Evolutionary conservation across 2,113 vertebrate genomes (phyloP).

Genomic region (Bathybates hornii): DNA sequence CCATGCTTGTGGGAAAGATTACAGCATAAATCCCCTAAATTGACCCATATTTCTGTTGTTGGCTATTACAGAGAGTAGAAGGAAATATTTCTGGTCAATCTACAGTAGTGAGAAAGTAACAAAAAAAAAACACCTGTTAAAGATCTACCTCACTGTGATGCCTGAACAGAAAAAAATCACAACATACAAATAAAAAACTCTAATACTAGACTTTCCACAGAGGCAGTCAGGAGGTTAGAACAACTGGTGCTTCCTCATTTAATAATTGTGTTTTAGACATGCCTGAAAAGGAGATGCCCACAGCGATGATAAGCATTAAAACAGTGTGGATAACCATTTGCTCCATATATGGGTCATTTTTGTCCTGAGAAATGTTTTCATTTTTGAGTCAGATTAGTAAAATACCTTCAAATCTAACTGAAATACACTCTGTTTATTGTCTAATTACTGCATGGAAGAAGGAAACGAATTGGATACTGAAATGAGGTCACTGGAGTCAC

Average conservation of each 20-base stretch:
- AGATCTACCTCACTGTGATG: background rate
- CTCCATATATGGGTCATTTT: background rate
- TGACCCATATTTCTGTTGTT: constrained; percentile 36
- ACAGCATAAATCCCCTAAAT: constrained; percentile 56
- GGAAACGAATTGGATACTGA: background rate
- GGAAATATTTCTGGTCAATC: background rate
- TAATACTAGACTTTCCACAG: background rate
- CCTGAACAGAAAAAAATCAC: background rate
- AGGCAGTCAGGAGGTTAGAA: background rate
- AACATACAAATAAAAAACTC: background rate
- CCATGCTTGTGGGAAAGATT: constrained; percentile 49
- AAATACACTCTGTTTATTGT: background rate
- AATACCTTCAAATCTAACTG: background rate
- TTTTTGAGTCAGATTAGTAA: background rate
- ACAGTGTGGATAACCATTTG: background rate
- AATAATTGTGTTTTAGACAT: background rate
- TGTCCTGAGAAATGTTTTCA: background rate
- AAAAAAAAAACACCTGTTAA: background rate
- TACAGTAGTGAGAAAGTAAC: constrained; percentile 1
- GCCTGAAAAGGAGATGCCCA: background rate
- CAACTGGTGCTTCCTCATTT: background rate
- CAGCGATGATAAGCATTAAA: fast-evolving
- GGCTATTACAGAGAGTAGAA: constrained; percentile 40
- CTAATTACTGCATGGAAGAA: background rate
- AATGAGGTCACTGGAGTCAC: background rate